Conservation (phyloP, 1,140 invertebrate genomes). For the Polyergus mexicanus region DNA sequence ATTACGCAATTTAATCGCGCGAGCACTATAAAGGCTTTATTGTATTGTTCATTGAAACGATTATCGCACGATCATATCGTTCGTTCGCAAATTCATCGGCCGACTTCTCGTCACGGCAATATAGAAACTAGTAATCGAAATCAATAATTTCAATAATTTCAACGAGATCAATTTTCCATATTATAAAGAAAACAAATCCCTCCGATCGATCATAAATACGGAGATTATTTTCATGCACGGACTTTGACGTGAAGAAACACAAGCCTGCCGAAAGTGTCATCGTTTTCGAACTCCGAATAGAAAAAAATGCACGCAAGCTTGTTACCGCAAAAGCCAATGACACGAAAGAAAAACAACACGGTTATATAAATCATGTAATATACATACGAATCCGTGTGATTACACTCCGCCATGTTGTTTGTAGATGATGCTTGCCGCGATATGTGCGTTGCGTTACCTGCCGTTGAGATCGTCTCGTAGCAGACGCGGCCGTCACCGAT, state of each 20-base stretch:
- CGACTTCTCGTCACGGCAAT: neutral
- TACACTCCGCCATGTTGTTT: constrained; percentile 31
- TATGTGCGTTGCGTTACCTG: neutral
- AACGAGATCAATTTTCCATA: neutral
- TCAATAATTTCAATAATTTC: neutral
- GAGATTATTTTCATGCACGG: neutral
- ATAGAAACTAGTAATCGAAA: neutral
- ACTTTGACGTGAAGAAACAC: neutral
- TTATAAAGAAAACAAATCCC: neutral
- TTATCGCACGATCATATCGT: neutral
- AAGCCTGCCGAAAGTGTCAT: neutral
- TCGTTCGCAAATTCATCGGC: neutral
- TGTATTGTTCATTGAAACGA: neutral
- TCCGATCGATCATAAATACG: neutral
- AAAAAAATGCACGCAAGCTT: neutral
- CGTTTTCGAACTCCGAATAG: neutral
- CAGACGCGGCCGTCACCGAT: neutral
- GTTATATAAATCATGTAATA: neutral
- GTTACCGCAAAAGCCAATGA: constrained; percentile 12
- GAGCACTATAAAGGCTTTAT: neutral
- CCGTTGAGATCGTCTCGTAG: neutral
- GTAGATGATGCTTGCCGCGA: too few relatives aligned
- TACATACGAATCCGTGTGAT: constrained; percentile 2
- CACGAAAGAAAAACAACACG: neutral
- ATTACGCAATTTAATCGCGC: constrained; percentile 4